Evolutionary conservation across 2,797 vertebrate genomes (phyloP), one percentile per base, ranked within the genome.

Genomic region (Microctenopoma steveboyesi): DNA sequence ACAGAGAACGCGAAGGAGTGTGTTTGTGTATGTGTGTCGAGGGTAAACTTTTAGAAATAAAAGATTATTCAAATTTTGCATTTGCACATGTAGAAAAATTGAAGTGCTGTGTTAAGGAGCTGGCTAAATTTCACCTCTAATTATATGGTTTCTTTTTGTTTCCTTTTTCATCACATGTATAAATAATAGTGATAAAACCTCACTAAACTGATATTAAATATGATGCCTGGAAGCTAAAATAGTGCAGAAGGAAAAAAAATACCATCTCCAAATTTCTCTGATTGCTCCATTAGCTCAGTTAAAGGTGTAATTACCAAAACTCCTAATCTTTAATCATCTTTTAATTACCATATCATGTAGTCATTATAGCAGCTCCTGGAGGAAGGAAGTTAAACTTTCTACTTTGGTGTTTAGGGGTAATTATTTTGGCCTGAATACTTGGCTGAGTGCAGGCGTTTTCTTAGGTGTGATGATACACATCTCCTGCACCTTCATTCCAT

Each of bases 251-350:
- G 9, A 48, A 48, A 64, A 69, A 62, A 46, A 48, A 47, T 63
- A 73, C 75, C 86, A 86, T 81, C 77, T 78, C 13, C 79, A 76
- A 71, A 82, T 86, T 83, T 65, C 64, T 79, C 73, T 87, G 88
- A 89, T 89, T 90, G 85, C 86, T 65, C 80, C 84, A 87, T 87
- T 86, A 88, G 86, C 81, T 86, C 54, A 76, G 64, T 88, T 87
- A 85, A 92, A 89, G 86, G 90, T 92, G 87, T 91, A 93, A 94
- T 93, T 93, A 92, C 82, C 61, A 79, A 90, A 89, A 91, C 79
- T 89, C 72, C 84, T 92, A 92, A 93, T 94, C 92, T 93, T 89
- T 92, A 84, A 91, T 90, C 88, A 93, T 91, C 86, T 91, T 89
- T 88, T 94, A 93, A 94, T 94, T 93, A 91, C 86, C 81, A 82